Conservation (phyloP, 2,797 vertebrate genomes). For the Gymnoscopelus braueri region DNA sequence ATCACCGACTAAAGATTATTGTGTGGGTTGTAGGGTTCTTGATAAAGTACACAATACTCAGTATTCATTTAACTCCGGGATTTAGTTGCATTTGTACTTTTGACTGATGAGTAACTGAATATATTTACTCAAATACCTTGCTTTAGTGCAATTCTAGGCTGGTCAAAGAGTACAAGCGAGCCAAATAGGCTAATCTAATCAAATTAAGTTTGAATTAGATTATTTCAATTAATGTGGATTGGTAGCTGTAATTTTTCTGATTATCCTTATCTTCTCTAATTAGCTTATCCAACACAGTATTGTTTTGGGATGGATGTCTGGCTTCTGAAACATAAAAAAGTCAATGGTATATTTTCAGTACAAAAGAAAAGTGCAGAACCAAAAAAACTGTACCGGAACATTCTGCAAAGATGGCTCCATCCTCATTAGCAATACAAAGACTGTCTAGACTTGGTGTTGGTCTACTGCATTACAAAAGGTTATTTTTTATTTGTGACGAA, state of each 20-base stretch:
- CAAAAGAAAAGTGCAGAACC: too few species aligned
- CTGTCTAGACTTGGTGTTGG: slow-evolving; percentile 12
- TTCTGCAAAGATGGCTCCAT: slow-evolving; percentile 2
- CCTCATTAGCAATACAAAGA: slow-evolving; percentile 26
- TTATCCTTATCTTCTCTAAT: too few species aligned
- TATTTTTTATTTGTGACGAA: not conserved
- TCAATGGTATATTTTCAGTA: too few species aligned
- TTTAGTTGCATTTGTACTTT: too few species aligned
- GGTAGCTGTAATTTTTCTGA: too few species aligned
- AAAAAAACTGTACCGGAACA: not conserved
- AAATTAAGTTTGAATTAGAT: too few species aligned
- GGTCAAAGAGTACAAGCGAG: not conserved
- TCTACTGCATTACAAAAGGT: slow-evolving; percentile 14
- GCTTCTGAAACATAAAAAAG: too few species aligned
- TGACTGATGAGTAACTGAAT: slow-evolving; percentile 1
- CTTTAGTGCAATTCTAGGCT: not conserved
- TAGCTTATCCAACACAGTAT: too few species aligned
- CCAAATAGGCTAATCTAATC: not conserved
- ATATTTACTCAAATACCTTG: slow-evolving; percentile 1
- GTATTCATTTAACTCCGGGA: slow-evolving; percentile 25
- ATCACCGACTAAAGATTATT: slow-evolving; percentile 21
- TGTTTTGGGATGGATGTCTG: too few species aligned
- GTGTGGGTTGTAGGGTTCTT: slow-evolving; percentile 22
- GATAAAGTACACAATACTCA: slow-evolving; percentile 24
- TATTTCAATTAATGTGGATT: too few species aligned